Base-by-base conservation (phyloP, 2,888 invertebrate genomes). In the Phyto melanocephala region DNA sequence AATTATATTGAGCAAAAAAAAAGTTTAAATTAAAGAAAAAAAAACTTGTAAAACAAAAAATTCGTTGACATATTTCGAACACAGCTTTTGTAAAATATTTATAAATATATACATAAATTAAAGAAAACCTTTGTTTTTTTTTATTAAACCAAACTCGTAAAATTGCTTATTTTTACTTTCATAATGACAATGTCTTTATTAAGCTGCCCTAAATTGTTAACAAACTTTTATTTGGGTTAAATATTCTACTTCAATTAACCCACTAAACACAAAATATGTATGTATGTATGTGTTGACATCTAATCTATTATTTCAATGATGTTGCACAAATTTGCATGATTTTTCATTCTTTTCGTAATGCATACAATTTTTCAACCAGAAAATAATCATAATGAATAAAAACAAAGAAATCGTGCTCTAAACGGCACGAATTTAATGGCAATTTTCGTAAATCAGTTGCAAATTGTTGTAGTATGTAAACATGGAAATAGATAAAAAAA, bases 261-360 rank as follows among this genome's bases (percentile, higher is more conserved):
- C 35, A 50, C 56, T 67, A 24, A 52, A 68, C 33, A 6, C 13
- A 54, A 75, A 56, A 47, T 65, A 6, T 28, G 4, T 28, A 28
- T n/a, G n/a, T n/a, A n/a, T n/a, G n/a, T n/a, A 28, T 65, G 6
- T 56, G 22, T 20, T 17, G 15, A 15, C n/a, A 47, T 47, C 37
- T 20, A 40, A 42, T 58, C 15, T 40, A 33, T 63, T 71, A 56
- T 65, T 78, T 11, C 52, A 71, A 67, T 42, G 52, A 67, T 42
- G 52, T 82, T 75, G 63, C 60, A 70, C 13, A 82, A 79, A 82
- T 81, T 65, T 78, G 68, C 81, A 81, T 81, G 65, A 74, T 45
- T 70, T 62, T 77, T 24, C 22, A 45, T 65, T 35, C 62, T 28
- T 54, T 45, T 33, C 45, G 37, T 62, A 67, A 72, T 60, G 15